phyloP scores from a whole-genome alignment of 2,888 invertebrate species.

The Hemithea aestivaria region DNA sequence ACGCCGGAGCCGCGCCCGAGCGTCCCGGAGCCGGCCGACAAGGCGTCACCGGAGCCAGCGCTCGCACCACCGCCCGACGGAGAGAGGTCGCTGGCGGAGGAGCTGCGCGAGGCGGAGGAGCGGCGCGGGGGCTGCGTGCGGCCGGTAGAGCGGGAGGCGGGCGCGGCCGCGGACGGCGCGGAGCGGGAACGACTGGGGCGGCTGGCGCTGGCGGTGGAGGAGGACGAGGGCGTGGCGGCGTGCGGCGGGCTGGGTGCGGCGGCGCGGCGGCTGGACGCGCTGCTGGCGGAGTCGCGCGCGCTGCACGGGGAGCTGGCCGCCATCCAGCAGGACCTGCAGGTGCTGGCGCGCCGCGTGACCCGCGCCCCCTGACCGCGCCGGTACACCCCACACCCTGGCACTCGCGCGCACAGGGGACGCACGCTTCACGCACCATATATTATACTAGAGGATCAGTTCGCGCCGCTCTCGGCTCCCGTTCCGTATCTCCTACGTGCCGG shows the following conservation, averaged over 20 bases:
- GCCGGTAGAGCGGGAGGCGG: constrained; percentile 42
- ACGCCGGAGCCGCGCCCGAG: constrained; percentile 40
- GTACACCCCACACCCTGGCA: constrained; percentile 42
- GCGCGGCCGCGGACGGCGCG: constrained; percentile 46
- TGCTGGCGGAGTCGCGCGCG: constrained; percentile 66
- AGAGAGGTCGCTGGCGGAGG: constrained; percentile 62
- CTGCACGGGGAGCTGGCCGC: constrained; percentile 69
- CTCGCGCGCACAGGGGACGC: constrained; percentile 4
- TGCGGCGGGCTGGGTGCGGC: constrained; percentile 54
- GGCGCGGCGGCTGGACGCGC: constrained; percentile 59
- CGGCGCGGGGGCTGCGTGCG: constrained; percentile 39
- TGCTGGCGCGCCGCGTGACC: constrained; percentile 71
- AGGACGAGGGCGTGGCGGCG: constrained; percentile 49
- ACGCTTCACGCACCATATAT: constrained; percentile 3
- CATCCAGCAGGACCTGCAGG: constrained; percentile 75
- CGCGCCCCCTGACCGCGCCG: constrained; percentile 64
- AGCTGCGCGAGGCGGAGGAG: constrained; percentile 64
- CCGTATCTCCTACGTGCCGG: too few species aligned
- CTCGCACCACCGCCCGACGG: constrained; percentile 18
- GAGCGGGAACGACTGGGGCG: constrained; percentile 65
- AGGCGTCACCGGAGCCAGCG: background rate
- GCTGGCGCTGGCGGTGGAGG: constrained; percentile 67
- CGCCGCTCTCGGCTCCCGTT: too few species aligned
- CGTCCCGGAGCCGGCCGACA: constrained; percentile 13
- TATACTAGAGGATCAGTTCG: too few species aligned